Evolutionary conservation across 2,797 vertebrate genomes (phyloP).

Genomic region (Capromys pilorides): DNA sequence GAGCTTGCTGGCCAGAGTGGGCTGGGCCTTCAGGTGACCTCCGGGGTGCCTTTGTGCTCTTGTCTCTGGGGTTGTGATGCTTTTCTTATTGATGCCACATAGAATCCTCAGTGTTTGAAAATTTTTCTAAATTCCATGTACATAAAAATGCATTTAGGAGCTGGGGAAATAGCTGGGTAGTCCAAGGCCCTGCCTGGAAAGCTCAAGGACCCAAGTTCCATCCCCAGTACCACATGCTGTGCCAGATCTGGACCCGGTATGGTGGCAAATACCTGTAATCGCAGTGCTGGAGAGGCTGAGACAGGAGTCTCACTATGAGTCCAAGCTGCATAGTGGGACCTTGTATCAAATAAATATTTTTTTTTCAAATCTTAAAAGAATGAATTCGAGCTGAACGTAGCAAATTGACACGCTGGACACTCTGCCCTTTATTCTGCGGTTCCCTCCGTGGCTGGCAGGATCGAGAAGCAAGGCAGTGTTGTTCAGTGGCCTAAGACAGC

Average conservation of each 20-base stretch:
- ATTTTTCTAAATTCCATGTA: neutral
- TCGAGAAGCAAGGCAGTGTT: neutral
- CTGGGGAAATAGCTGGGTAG: too few species aligned
- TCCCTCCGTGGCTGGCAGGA: neutral
- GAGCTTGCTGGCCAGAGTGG: neutral
- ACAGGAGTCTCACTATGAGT: too few species aligned
- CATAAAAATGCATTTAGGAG: neutral
- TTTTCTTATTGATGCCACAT: neutral
- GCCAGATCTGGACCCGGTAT: too few species aligned
- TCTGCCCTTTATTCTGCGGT: neutral
- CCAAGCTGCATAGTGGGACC: too few species aligned
- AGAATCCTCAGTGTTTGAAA: neutral
- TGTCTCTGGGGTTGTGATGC: neutral
- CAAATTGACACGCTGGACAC: neutral
- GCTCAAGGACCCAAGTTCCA: too few species aligned
- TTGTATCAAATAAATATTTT: too few species aligned
- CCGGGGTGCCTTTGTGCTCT: neutral
- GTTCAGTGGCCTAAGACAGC: neutral
- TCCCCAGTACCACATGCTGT: too few species aligned
- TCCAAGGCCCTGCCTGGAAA: too few species aligned
- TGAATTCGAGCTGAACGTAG: neutral
- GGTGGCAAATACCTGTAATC: too few species aligned
- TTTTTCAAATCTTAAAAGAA: neutral
- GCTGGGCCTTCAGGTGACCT: neutral
- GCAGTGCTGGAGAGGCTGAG: too few species aligned